Percentiles rank a stretch among this genome's conserved stretches.
Conservation (phyloP, 2,797 vertebrate genomes). For the Bovichtus diacanthus region DNA sequence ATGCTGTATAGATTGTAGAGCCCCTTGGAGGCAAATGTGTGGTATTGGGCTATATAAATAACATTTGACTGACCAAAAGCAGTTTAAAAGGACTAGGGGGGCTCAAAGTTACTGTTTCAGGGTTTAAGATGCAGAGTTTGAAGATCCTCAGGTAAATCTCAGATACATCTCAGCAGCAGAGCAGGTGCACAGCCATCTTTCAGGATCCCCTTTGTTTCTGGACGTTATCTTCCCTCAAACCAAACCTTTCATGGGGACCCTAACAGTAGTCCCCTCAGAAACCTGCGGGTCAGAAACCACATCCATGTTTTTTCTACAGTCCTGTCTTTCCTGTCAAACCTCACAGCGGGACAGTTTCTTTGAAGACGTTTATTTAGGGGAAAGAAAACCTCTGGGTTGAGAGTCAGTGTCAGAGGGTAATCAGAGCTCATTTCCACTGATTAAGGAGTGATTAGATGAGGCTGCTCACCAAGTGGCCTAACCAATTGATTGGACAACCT, state of each 20-base stretch:
- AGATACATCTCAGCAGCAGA: too few relatives aligned
- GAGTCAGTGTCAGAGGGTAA: neutral
- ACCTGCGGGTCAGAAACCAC: neutral
- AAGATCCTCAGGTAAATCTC: too few relatives aligned
- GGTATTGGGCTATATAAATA: too few relatives aligned
- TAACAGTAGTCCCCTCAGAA: neutral
- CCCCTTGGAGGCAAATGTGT: too few relatives aligned
- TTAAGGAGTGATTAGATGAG: conserved; percentile 17
- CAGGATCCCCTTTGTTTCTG: neutral
- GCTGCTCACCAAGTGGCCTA: neutral
- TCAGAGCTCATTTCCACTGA: conserved; percentile 26
- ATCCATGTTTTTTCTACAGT: neutral
- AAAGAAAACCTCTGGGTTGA: neutral
- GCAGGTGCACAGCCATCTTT: neutral
- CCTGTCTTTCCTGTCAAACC: neutral
- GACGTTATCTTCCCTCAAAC: neutral
- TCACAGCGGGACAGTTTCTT: neutral
- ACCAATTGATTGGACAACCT: conserved; percentile 23
- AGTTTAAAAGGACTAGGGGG: neutral
- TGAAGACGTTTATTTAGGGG: neutral
- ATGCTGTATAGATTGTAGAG: too few relatives aligned
- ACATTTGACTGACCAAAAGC: neutral
- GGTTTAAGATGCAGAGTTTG: neutral
- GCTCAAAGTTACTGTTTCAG: neutral
- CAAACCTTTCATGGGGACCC: neutral